Conservation (phyloP, 2,113 vertebrate species). For the rabbit (Oryctolagus cuniculus) region mOryCun1.1 NC_091432.1:161006001-161006500, state of each 20-base stretch:
- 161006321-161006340: neutral
- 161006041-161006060: neutral
- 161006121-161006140: neutral
- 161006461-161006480: neutral
- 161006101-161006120: neutral
- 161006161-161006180: neutral
- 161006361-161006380: neutral
- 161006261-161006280: neutral
- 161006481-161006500: neutral
- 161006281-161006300: neutral
- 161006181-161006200: neutral
- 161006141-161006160: neutral
- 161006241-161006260: too few relatives aligned
- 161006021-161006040: neutral
- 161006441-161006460: neutral
- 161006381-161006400: neutral
- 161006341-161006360: neutral
- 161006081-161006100: neutral
- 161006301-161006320: neutral
- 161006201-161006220: neutral
- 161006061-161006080: neutral
- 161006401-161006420: fast-evolving
- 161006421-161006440: neutral
- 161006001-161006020: neutral
- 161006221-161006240: neutral